phyloP scores from a whole-genome alignment of 2,888 invertebrate genomes.

The Tipula helvola region DNA sequence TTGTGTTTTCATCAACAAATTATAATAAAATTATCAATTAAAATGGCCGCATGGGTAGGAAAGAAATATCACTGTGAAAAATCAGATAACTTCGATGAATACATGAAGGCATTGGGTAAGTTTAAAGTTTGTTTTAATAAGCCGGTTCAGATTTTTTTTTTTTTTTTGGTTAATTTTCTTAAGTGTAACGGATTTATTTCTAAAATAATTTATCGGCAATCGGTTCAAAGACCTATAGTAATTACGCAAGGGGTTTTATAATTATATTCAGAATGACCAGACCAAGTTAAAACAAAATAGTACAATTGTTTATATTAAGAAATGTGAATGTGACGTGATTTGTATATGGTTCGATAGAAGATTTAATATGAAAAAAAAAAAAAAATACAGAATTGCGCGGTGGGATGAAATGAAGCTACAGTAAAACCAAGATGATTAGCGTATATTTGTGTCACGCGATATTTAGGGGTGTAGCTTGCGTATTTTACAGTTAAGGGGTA shows the following conservation, averaged over 20 bases:
- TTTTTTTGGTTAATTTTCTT: neutral
- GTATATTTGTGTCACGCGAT: neutral
- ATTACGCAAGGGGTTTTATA: neutral
- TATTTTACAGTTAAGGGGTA: no score
- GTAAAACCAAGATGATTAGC: neutral
- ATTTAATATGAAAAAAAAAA: neutral
- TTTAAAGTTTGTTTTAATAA: slow-evolving; percentile 16
- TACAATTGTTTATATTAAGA: neutral
- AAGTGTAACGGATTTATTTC: neutral
- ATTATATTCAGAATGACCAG: neutral
- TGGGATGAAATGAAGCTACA: neutral
- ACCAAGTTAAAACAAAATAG: neutral
- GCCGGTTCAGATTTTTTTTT: neutral
- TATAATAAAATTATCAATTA: neutral
- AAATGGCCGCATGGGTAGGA: slow-evolving; percentile 35
- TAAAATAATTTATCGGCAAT: neutral
- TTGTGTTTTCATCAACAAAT: neutral
- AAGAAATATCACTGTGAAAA: slow-evolving; percentile 69
- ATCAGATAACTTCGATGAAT: slow-evolving; percentile 79
- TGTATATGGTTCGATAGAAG: neutral
- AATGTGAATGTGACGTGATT: neutral
- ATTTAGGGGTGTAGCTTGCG: neutral
- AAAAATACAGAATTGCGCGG: neutral
- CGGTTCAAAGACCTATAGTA: neutral
- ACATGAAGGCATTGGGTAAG: slow-evolving; percentile 79